Conservation (phyloP, 1,140 invertebrate species). For the Orchesella cincta region DNA sequence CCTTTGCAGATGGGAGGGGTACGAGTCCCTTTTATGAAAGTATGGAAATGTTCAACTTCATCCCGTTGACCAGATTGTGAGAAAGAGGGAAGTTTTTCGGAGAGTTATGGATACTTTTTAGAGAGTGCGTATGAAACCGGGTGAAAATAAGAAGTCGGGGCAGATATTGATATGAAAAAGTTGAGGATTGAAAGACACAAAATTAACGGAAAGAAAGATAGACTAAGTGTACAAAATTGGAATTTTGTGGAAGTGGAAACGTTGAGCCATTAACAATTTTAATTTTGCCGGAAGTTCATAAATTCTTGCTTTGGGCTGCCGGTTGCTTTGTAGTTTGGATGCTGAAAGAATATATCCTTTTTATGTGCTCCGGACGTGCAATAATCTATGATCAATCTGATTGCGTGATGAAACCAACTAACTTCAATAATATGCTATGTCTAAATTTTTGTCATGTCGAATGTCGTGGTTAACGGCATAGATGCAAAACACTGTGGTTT, state of each 20-base stretch:
- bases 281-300: neutral
- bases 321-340: no score
- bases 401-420: no score
- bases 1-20: neutral
- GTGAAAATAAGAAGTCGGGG: constrained; percentile 11
- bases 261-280: neutral
- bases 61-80: neutral
- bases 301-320: no score
- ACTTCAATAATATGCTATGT: no score
- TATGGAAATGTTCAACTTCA: neutral
- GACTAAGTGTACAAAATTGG: neutral
- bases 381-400: no score
- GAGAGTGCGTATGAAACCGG: neutral
- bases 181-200: neutral
- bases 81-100: no score
- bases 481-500: no score
- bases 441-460: no score
- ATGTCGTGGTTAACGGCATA: no score
- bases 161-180: neutral
- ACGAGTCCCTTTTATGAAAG: neutral
- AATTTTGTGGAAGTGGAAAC: neutral
- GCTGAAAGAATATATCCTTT: no score
- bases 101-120: constrained; percentile 2
- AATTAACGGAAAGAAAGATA: no score
- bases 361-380: no score